These are phyloP conservation scores for Pangasius krempfi DNA, from an alignment of 2,797 vertebrate species.

Conservation along the genomic window DNA sequence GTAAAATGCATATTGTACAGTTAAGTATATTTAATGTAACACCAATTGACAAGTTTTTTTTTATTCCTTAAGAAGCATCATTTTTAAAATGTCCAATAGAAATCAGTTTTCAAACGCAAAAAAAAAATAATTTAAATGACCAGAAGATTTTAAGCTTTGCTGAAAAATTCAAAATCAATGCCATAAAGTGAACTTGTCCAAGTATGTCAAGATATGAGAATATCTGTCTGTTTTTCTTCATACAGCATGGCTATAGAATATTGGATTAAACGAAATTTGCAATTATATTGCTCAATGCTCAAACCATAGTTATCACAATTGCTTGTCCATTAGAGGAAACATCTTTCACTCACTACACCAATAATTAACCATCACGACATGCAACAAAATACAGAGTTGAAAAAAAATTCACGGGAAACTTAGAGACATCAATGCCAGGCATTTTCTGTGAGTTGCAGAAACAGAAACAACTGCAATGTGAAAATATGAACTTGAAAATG, in stretches of 20 bases:
- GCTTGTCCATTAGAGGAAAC: neutral
- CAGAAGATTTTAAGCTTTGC: neutral
- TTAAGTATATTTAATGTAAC: neutral
- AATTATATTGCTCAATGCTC: neutral
- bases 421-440: neutral
- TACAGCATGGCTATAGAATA: neutral
- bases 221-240: neutral
- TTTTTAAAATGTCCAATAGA: neutral
- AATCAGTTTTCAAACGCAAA: neutral
- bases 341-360: neutral
- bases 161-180: neutral
- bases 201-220: neutral
- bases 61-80: neutral
- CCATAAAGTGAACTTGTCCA: neutral
- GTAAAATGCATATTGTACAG: neutral
- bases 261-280: neutral
- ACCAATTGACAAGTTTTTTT: neutral
- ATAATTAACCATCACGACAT: neutral
- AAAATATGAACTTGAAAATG: neutral
- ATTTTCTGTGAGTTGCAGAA: neutral
- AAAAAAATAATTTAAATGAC: neutral
- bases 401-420: neutral
- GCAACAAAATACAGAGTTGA: neutral
- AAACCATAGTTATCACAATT: neutral
- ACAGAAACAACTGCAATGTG: neutral